Evolutionary conservation across 2,888 invertebrate genomes (phyloP), one percentile per base, ranked within the genome.

Genomic region (Metopia argyrocephala): DNA sequence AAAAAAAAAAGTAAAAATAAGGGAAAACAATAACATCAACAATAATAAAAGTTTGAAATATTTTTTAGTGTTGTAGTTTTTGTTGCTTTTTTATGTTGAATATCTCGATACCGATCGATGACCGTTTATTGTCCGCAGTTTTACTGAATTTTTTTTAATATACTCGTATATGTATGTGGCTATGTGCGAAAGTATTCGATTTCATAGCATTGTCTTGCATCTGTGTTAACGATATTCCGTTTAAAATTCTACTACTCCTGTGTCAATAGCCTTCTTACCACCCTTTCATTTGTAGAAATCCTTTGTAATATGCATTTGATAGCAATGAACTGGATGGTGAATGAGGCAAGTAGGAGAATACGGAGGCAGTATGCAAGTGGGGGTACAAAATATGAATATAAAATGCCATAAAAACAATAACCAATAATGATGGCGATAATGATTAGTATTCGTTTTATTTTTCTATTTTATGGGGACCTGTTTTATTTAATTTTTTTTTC

Each of bases 341-440:
- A 0, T 6, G 31, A 31, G 31, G 61, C 31, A 65, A 69, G 15
- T 38, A 38, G 38, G 38, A 15, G 15, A 38, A 38, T 38, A 38
- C 45, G 21, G 68, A 56, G 56, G 48, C 68, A 50, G 56, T 69
- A 27, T 57, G 20, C 23, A 12, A 56, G 45, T 45, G 50, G 9
- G 38, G 12, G 38, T 12, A 15, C 38, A 1, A 15, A 12, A 38
- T 38, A 15, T 38, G 12, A 38, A 38, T 59, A n/a, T 48, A 57
- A 15, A 73, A 69, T 23, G 56, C 66, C 78, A 62, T 66, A 70
- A 78, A 81, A 81, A 81, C 78, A 78, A 81, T 81, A 81, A 75
- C 78, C 78, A 81, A 38, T 81, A 81, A 81, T 81, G 81, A 81
- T 81, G 78, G 78, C 81, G 70, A 78, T 78, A 54, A 78, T 81